Evolutionary conservation across 2,113 vertebrate species (phyloP).

Genomic region (Mus pahari): DNA sequence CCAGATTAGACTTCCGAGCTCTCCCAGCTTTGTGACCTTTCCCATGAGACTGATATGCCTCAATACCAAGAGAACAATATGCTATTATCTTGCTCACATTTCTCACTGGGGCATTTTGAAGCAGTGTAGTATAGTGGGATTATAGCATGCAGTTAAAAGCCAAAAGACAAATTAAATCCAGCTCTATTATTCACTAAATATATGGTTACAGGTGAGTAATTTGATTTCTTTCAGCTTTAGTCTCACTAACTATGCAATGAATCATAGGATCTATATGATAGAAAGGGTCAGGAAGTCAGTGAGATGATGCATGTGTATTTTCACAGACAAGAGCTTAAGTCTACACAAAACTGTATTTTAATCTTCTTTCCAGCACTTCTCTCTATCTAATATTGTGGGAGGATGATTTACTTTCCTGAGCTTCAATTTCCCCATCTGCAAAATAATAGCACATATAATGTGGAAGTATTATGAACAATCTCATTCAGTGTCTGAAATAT

Average conservation of each 20-base stretch:
- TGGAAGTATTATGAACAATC: not conserved
- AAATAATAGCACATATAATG: not conserved
- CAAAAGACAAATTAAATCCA: conserved; percentile 28
- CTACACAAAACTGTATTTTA: not conserved
- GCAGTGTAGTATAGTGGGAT: conserved; percentile 27
- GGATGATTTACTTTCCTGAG: not conserved
- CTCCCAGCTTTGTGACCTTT: conserved; percentile 74
- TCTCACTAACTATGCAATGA: conserved; percentile 12
- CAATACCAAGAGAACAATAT: conserved; percentile 74
- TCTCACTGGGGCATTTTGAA: conserved; percentile 66
- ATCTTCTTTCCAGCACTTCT: not conserved
- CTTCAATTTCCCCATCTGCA: not conserved
- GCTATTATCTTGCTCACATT: conserved; percentile 67
- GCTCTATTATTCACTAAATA: conserved; percentile 8
- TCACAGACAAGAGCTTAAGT: not conserved
- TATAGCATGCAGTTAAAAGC: conserved; percentile 44
- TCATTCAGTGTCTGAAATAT: not conserved
- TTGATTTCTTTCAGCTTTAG: conserved; percentile 12
- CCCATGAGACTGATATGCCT: conserved; percentile 76
- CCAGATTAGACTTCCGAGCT: conserved; percentile 77
- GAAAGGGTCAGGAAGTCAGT: not conserved
- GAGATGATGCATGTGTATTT: not conserved
- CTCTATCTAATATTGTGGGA: not conserved
- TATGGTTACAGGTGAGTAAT: not conserved
- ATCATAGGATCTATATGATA: not conserved